phyloP scores from a whole-genome alignment of 2,113 vertebrate genomes.

The Solenodon paradoxus region DNA sequence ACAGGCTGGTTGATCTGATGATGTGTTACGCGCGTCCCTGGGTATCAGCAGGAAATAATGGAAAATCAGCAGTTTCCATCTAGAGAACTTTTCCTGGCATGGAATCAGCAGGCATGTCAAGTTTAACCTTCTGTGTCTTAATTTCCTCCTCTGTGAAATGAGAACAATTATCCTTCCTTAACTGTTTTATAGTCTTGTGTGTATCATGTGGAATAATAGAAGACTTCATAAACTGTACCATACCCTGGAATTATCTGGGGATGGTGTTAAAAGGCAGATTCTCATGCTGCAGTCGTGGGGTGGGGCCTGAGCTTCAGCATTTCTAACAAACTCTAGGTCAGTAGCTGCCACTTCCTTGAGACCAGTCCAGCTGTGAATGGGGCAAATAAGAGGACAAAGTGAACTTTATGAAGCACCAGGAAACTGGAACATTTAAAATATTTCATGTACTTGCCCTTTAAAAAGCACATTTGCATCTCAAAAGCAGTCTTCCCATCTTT shows the following conservation, averaged over 20 bases:
- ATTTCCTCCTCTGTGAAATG: neutral
- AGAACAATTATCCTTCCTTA: neutral
- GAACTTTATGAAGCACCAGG: neutral
- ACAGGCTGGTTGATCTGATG: neutral
- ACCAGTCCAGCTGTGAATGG: neutral
- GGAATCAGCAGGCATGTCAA: neutral
- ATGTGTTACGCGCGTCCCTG: neutral
- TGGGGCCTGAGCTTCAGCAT: neutral
- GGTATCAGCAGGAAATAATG: neutral
- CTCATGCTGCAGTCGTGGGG: neutral
- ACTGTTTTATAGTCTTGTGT: neutral
- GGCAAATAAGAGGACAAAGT: neutral
- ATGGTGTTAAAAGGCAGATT: neutral
- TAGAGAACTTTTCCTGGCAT: neutral
- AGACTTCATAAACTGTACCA: neutral
- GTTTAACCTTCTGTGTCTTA: neutral
- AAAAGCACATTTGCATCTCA: neutral
- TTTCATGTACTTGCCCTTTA: constrained; percentile 4
- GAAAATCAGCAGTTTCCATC: neutral
- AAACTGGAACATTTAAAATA: constrained; percentile 2
- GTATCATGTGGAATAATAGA: neutral
- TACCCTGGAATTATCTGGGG: neutral
- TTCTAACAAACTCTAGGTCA: neutral
- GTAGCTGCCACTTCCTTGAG: neutral
- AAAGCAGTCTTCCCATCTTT: constrained; percentile 1